Conservation (phyloP, 2,113 vertebrate species). For the Hippoglossus stenolepis region DNA sequence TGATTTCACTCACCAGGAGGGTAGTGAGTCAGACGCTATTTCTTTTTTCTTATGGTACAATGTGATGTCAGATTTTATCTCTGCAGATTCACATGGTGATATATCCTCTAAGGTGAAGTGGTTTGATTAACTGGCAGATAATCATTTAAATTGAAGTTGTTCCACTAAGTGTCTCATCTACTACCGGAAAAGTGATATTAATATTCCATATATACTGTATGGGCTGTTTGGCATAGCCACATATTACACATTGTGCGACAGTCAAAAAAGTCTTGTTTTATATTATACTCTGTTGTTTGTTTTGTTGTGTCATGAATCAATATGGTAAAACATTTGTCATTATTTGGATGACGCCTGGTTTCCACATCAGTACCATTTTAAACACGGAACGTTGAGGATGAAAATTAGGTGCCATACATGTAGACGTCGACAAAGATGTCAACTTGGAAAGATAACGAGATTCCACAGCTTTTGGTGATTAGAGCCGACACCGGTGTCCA, state of each 20-base stretch:
- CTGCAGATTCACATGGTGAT: constrained; percentile 36
- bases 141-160: constrained; percentile 56
- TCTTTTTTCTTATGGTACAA: neutral
- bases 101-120: constrained; percentile 38
- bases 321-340: neutral
- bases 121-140: constrained; percentile 54
- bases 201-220: neutral
- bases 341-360: neutral
- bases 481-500: too few relatives aligned
- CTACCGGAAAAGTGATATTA: constrained; percentile 23
- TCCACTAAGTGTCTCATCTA: constrained; percentile 42
- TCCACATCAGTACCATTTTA: too few relatives aligned
- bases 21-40: neutral
- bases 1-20: constrained; percentile 50
- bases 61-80: constrained; percentile 25
- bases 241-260: neutral
- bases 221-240: neutral
- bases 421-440: too few relatives aligned
- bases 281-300: neutral
- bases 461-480: too few relatives aligned
- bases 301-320: neutral
- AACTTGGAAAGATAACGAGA: too few relatives aligned
- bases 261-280: neutral
- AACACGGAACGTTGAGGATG: too few relatives aligned
- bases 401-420: too few relatives aligned